phyloP scores from a whole-genome alignment of 2,888 invertebrate species.

The Panzeria rudis region DNA sequence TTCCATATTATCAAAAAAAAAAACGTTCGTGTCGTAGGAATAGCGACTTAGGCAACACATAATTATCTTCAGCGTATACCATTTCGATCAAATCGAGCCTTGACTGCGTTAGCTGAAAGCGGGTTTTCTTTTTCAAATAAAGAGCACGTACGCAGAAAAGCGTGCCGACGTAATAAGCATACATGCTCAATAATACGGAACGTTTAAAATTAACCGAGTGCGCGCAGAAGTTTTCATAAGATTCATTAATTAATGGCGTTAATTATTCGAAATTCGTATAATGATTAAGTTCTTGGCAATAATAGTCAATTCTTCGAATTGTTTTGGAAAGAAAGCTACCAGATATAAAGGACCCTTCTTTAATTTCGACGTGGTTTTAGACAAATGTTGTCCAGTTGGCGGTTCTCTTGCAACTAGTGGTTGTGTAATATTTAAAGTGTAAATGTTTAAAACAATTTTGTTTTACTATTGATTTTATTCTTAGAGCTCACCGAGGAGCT shows the following conservation, averaged over 20 bases:
- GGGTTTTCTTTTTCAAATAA: neutral
- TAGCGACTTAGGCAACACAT: no score
- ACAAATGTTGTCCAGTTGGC: constrained; percentile 37
- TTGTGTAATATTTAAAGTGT: no score
- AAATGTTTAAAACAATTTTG: no score
- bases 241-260: neutral
- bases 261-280: neutral
- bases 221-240: neutral
- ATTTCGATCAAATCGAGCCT: no score
- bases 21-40: no score
- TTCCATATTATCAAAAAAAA: no score
- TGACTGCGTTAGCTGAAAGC: no score
- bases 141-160: neutral
- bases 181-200: neutral
- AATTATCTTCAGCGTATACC: no score
- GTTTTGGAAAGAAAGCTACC: constrained; percentile 45
- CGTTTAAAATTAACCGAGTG: neutral
- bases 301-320: constrained; percentile 26
- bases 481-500: no score
- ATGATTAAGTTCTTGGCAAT: constrained; percentile 51
- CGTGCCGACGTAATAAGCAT: neutral
- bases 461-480: no score
- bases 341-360: constrained; percentile 40
- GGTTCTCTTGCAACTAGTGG: neutral
- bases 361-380: constrained; percentile 33